Evolutionary conservation across 2,797 vertebrate species (phyloP).

Genomic region (Champsocephalus esox): DNA sequence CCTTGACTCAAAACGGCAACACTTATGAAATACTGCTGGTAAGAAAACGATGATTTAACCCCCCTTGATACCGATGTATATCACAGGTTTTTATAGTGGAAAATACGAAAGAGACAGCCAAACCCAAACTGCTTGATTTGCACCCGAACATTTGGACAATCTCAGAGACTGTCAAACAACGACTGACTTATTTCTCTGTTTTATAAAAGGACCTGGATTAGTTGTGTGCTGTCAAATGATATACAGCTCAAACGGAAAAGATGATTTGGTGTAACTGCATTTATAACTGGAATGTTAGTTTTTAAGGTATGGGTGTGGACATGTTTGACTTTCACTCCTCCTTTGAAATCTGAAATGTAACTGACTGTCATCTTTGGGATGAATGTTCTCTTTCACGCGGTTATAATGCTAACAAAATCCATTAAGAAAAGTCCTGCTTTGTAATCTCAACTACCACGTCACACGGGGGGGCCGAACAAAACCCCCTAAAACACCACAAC

Average conservation of each 20-base stretch:
- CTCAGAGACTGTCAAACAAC: constrained; percentile 4
- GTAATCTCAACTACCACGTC: not conserved
- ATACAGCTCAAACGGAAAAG: not conserved
- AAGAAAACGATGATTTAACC: constrained; percentile 20
- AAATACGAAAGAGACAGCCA: not conserved
- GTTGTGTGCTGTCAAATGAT: constrained; percentile 16
- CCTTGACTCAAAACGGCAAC: constrained; percentile 12
- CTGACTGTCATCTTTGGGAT: not conserved
- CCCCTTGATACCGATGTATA: constrained; percentile 16
- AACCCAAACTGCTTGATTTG: constrained; percentile 25
- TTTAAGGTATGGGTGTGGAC: constrained; percentile 5
- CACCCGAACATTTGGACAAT: constrained; percentile 24
- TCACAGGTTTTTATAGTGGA: constrained; percentile 1
- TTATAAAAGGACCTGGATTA: not conserved
- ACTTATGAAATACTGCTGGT: constrained; percentile 24
- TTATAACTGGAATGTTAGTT: constrained; percentile 15
- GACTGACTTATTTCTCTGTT: constrained; percentile 7
- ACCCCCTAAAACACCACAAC: not conserved
- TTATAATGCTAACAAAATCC: constrained; percentile 2
- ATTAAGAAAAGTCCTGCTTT: not conserved
- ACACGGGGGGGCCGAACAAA: not conserved
- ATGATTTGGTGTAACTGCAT: not conserved
- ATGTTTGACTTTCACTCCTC: constrained; percentile 11
- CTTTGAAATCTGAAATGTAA: not conserved
- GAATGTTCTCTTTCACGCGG: not conserved